phyloP scores from a whole-genome alignment of 2,888 invertebrate genomes.

The Macropis europaea region DNA sequence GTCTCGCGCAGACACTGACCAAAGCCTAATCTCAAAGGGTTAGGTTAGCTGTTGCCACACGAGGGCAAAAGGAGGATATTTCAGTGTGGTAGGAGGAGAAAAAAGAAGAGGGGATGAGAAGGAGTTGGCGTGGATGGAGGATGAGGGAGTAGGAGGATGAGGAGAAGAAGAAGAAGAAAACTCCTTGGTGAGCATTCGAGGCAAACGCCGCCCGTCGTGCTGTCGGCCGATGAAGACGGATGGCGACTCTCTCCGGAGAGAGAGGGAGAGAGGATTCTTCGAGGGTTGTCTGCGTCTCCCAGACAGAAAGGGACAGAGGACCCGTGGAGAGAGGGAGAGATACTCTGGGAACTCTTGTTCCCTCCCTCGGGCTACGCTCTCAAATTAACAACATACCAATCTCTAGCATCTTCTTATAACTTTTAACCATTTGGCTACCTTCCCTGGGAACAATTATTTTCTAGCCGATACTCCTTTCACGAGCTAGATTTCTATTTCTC shows the following conservation, averaged over 20 bases:
- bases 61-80: conserved; percentile 69
- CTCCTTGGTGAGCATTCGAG: conserved; percentile 79
- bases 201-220: conserved; percentile 80
- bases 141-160: conserved; percentile 58
- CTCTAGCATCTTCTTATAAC: conserved; percentile 71
- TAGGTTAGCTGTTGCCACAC: conserved; percentile 65
- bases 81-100: conserved; percentile 62
- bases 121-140: conserved; percentile 56
- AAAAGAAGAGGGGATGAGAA: conserved; percentile 30
- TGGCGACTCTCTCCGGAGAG: conserved; percentile 73
- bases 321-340: conserved; percentile 51
- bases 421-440: conserved; percentile 64
- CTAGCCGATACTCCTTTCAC: neutral
- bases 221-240: conserved; percentile 80
- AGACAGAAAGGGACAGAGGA: conserved; percentile 49
- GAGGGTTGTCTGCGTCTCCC: conserved; percentile 63
- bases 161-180: conserved; percentile 76
- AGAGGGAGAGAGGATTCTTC: conserved; percentile 69
- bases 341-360: conserved; percentile 61
- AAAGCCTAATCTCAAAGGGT: conserved; percentile 72
- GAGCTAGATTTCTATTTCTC: no score
- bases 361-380: conserved; percentile 75
- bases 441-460: conserved; percentile 15
- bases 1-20: conserved; percentile 41
- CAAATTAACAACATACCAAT: conserved; percentile 79